Evolutionary conservation across 2,888 invertebrate genomes (phyloP), one percentile per base, ranked within the genome.

Genomic region (Himalopsyche kuldschensis): DNA sequence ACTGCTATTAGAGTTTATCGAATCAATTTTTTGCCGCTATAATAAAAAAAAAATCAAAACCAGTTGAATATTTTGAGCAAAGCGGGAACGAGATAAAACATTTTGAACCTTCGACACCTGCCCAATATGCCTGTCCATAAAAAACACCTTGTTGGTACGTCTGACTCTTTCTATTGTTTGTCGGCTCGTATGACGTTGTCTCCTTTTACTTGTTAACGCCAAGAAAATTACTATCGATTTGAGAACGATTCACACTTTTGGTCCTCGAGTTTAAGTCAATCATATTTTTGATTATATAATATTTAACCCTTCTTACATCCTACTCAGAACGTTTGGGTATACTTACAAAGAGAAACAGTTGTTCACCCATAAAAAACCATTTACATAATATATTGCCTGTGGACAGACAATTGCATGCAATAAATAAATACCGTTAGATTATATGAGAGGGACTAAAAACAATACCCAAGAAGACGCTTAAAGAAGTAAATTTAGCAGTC

Each of bases 121-220:
- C 82, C 82, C 84, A 84, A 82, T 84, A 80, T 84, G 82, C 82
- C 82, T 84, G 82, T 80, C 55, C 75, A 47, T 84, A 84, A 84
- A 82, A 84, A 83, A 82, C 78, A 82, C 80, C 82, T 84, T 82
- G 46, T 47, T 55, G 1, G n/a, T 24, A 20, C 41, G 24, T 11
- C 47, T 75, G 48, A 75, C 84, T 75, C 75, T 4, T 75, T 79
- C 81, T 2, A 78, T 32, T 79, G 31, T 77, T 30, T 47, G 31
- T 20, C 55, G 35, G 15, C 78, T 41, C 20, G 31, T 47, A 69
- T 80, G 35, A 32, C 31, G 47, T 78, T 27, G 76, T 69, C 78
- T 48, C 55, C n/a, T 41, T 78, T 63, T 31, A 17, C 83, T 83
- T 81, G 83, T 81, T 83, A 80, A 79, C 75, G 31, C 30, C 55